Percentiles rank a stretch among this genome's conserved stretches.
Evolutionary conservation across 2,113 vertebrate genomes (phyloP).

Genomic region (Takifugu flavidus): DNA sequence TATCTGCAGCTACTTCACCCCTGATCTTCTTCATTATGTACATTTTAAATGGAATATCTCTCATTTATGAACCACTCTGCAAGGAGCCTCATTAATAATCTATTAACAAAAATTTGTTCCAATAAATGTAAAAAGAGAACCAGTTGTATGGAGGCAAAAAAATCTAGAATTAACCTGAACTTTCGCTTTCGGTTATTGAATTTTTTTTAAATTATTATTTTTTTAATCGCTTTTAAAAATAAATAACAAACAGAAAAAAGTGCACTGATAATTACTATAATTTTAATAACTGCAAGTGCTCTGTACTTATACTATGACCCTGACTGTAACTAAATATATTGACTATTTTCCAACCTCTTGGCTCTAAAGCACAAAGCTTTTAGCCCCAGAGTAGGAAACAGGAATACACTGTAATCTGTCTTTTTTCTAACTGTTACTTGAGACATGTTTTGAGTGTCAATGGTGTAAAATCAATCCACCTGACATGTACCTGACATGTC

Average conservation of each 20-base stretch:
- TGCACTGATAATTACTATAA: conserved; percentile 26
- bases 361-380: too few species aligned
- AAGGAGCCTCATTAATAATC: conserved; percentile 51
- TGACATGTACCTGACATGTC: too few species aligned
- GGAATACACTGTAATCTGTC: too few species aligned
- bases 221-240: background rate
- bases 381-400: too few species aligned
- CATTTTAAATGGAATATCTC: conserved; percentile 54
- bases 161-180: conserved; percentile 42
- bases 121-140: conserved; percentile 26
- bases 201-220: background rate
- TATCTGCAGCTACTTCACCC: conserved; percentile 44
- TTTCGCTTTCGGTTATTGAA: conserved; percentile 7
- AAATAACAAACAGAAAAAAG: conserved; percentile 11
- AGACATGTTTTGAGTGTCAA: too few species aligned
- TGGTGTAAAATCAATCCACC: too few species aligned
- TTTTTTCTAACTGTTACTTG: too few species aligned
- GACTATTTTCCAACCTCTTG: too few species aligned
- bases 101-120: conserved; percentile 52
- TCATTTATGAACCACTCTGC: conserved; percentile 45
- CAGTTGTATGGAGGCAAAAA: background rate
- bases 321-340: background rate
- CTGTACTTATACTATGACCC: background rate
- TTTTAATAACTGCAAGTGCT: conserved; percentile 34
- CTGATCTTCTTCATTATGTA: conserved; percentile 55